Evolutionary conservation across 2,888 invertebrate genomes (phyloP), one percentile per base, ranked within the genome.

Genomic region (Sicus ferrugineus): DNA sequence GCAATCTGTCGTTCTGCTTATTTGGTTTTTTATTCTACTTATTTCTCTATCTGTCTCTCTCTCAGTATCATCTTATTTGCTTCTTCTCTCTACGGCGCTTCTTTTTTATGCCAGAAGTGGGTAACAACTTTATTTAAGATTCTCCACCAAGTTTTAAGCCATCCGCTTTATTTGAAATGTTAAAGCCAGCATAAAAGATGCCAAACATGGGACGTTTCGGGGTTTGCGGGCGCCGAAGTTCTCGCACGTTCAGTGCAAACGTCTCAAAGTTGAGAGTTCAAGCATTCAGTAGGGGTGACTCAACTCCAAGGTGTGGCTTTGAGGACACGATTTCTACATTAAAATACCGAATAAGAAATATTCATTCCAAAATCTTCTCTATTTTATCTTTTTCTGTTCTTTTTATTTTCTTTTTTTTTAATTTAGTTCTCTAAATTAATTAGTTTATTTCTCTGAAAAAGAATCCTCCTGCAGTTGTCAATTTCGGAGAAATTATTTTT

Each of bases 91-190:
- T 9, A 21, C 5, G 21, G 4, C 50, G 3, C 6, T 46, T 19
- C 6, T 3, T n/a, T 9, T 3, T 19, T 21, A 50, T 50, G 1
- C 9, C 50, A 19, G n/a, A 19, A 1, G 50, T 9, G 9, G 23
- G 11, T n/a, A 50, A 59, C 34, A 34, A 59, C 59, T 59, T 59
- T 14, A 59, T 59, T 59, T 59, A 19, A 30, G 11, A 59, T 59
- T 59, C 59, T 19, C n/a, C 21, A 30, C 16, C 59, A 19, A 59
- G 59, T 34, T 31, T 34, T 21, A 21, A 34, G 3, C 59, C 34
- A 31, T 59, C 34, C 21, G 50, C 50, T 50, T n/a, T 3, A 21
- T 23, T 50, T 50, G 3, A 50, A 50, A 50, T 50, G 50, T 19
- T 50, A 50, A 50, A 2, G 21, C 50, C 50, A 50, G 50, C 50